Base-by-base conservation (phyloP, 2,888 invertebrate species). In the Anthrax anthrax region DNA sequence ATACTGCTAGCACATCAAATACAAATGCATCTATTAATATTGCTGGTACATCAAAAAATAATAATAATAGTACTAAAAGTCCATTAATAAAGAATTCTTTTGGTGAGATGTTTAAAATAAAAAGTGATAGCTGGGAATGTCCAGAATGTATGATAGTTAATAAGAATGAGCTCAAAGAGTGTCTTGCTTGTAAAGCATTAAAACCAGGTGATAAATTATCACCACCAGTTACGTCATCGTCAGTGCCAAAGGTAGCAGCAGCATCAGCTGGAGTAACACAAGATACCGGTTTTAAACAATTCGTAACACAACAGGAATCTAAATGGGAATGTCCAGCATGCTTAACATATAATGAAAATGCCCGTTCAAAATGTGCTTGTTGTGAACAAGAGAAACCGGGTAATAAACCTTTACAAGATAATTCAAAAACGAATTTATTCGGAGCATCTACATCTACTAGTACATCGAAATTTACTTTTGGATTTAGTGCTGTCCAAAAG, bases 311-410 rank as follows among this genome's bases (percentile, higher is more conserved):
- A 19, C 67, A 69, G 47, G 61, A 59, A 47, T 50, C 55, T 1
- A 65, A 69, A 46, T 81, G 80, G 80, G 74, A 74, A 49, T 81
- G 81, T 58, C 62, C 65, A 14, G 71, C 71, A 17, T 81, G 81
- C 58, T 72, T 77, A 71, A 70, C 79, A 1, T 67, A 69, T 46
- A 81, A 81, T 58, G 65, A 69, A 41, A 57, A 59, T 5, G 63
- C 63, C 17, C 65, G 63, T 18, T 56, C 51, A 8, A 71, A 70
- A 51, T 80, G 80, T 60, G 65, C 70, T 43, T 76, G 78, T 54
- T 80, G 81, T 58, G 74, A 73, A 51, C 70, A 74, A 45, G 58
- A 65, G 1, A 76, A 72, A 58, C 73, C 74, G 1, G 71, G 71
- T 44, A 50, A 56, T 3, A 51, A 52, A 19, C 52, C 48, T 8